Percentiles rank a stretch among this genome's conserved stretches.
phyloP scores from a whole-genome alignment of 2,797 vertebrate genomes.

The Sebastes ruberrimus region DNA sequence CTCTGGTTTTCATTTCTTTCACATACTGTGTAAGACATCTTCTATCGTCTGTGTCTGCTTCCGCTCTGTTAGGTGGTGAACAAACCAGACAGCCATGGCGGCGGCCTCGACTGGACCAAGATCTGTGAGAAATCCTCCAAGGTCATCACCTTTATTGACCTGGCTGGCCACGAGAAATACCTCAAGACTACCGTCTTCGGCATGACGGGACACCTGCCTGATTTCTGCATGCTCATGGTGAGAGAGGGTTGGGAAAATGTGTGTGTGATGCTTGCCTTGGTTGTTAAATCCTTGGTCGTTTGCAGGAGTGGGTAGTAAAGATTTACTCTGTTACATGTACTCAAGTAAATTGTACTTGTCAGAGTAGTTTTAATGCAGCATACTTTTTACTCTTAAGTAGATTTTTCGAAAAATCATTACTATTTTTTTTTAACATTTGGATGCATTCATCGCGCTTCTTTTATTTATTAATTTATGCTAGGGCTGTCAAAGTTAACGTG shows the following conservation, averaged over 20 bases:
- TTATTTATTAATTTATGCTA: not conserved
- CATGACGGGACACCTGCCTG: conserved; percentile 96
- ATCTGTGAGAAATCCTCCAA: conserved; percentile 98
- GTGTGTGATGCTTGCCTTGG: not conserved
- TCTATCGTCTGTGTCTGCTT: not conserved
- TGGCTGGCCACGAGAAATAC: conserved; percentile 97
- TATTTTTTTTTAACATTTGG: not conserved
- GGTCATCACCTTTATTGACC: conserved; percentile 97
- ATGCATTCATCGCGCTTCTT: not conserved
- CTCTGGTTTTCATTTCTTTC: not conserved
- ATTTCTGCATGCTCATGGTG: conserved; percentile 99
- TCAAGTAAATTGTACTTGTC: too few relatives aligned
- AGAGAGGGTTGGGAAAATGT: conserved; percentile 29
- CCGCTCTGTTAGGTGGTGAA: conserved; percentile 86
- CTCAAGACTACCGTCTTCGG: conserved; percentile 98
- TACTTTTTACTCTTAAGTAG: not conserved
- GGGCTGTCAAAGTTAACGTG: too few relatives aligned
- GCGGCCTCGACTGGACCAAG: conserved; percentile 96
- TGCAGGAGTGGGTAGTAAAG: not conserved
- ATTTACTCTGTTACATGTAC: too few relatives aligned
- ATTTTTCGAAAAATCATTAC: not conserved
- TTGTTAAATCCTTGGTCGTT: too few relatives aligned
- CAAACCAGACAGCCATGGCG: conserved; percentile 95
- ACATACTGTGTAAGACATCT: not conserved
- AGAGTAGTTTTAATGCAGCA: too few relatives aligned